Conservation (phyloP, 2,113 vertebrate genomes). For the Tupaia chinensis region DNA sequence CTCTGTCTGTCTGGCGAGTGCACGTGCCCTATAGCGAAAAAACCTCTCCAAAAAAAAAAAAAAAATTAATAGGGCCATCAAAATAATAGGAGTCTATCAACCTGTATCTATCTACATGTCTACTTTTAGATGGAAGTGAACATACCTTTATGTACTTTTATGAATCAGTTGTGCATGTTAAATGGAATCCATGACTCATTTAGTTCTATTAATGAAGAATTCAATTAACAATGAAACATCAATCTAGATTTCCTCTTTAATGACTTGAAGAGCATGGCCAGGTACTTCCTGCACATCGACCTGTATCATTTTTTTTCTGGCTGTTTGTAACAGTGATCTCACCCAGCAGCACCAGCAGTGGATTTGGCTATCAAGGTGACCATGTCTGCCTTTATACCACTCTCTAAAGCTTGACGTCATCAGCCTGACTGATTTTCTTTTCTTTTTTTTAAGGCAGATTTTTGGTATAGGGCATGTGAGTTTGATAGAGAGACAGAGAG, state of each 20-base stretch:
- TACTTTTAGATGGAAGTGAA: background rate
- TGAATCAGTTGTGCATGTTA: background rate
- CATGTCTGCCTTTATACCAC: background rate
- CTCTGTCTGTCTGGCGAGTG: too few relatives aligned
- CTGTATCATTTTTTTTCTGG: background rate
- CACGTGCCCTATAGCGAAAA: too few relatives aligned
- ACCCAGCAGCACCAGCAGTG: background rate
- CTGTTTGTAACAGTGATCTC: background rate
- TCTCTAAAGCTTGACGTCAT: background rate
- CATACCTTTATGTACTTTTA: background rate
- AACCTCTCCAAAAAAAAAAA: too few relatives aligned
- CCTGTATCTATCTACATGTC: background rate
- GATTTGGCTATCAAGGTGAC: background rate
- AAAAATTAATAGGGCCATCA: background rate
- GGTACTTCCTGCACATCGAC: background rate
- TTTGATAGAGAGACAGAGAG: too few relatives aligned
- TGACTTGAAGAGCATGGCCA: background rate
- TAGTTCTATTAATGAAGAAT: background rate
- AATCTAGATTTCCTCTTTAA: background rate
- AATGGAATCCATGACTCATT: background rate
- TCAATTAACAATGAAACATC: background rate
- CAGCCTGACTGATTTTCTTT: constrained; percentile 7
- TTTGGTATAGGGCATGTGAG: too few relatives aligned
- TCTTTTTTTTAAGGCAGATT: background rate
- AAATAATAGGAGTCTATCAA: background rate